phyloP scores from a whole-genome alignment of 2,888 invertebrate species.

The Elaeidobius kamerunicus region DNA sequence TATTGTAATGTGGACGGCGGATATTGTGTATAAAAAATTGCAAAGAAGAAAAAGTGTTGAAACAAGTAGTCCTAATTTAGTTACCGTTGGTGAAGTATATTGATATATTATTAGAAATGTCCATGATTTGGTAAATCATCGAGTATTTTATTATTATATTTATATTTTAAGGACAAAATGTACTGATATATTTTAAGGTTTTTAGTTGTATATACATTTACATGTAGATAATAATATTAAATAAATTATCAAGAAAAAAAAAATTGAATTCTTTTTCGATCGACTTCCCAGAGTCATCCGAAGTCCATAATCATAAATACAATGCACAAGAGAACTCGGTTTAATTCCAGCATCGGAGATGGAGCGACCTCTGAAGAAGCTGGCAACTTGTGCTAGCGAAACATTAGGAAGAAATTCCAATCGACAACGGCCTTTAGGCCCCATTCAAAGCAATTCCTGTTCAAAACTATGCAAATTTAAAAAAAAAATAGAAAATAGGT shows the following conservation, averaged over 20 bases:
- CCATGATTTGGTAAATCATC: not conserved
- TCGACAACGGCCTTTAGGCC: too few relatives aligned
- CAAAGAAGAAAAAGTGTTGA: not conserved
- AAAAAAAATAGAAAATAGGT: too few relatives aligned
- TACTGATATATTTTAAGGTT: not conserved
- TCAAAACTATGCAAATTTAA: too few relatives aligned
- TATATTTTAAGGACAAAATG: not conserved
- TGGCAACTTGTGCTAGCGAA: too few relatives aligned
- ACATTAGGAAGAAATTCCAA: too few relatives aligned
- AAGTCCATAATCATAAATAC: too few relatives aligned
- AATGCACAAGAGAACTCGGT: not conserved
- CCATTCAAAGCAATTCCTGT: too few relatives aligned
- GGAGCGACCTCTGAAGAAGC: too few relatives aligned
- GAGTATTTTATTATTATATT: not conserved
- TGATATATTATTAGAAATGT: not conserved
- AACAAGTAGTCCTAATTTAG: not conserved
- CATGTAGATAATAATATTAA: not conserved
- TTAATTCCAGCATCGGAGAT: too few relatives aligned
- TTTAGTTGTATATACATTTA: not conserved
- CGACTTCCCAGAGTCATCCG: too few relatives aligned
- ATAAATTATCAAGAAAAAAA: too few relatives aligned
- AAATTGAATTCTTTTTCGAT: too few relatives aligned
- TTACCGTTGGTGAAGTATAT: not conserved
- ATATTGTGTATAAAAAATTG: constrained; percentile 37
- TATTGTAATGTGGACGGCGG: constrained; percentile 57